Conservation (phyloP, 2,797 vertebrate species). For the Danio albolineatus region DNA sequence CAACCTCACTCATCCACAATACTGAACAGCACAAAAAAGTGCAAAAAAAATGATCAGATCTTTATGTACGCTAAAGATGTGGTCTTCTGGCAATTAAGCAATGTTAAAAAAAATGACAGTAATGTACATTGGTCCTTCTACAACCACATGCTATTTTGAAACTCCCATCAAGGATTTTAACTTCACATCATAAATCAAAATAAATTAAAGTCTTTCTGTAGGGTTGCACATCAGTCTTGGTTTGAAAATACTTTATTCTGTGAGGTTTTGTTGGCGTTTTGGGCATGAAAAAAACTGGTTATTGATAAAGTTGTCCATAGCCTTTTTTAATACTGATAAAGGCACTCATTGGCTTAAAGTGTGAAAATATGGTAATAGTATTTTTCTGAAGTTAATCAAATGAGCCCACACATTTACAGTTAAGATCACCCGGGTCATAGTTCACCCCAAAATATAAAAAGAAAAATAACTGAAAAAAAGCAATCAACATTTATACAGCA, state of each 20-base stretch:
- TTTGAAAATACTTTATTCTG: not conserved
- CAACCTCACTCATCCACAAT: slow-evolving; percentile 67
- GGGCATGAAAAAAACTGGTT: slow-evolving; percentile 20
- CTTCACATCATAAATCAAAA: not conserved
- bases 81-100: slow-evolving; percentile 43
- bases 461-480: not conserved
- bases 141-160: slow-evolving; percentile 16
- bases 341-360: slow-evolving; percentile 57
- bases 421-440: not conserved
- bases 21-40: slow-evolving; percentile 65
- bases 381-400: slow-evolving; percentile 10
- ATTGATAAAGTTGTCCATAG: slow-evolving; percentile 1
- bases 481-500: not conserved
- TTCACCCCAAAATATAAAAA: slow-evolving; percentile 1
- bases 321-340: slow-evolving; percentile 48
- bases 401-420: not conserved
- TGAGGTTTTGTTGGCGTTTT: not conserved
- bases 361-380: slow-evolving; percentile 48
- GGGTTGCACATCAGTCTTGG: not conserved
- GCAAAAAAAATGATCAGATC: slow-evolving; percentile 55
- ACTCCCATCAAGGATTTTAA: not conserved
- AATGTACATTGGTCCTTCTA: slow-evolving; percentile 56
- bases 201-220: slow-evolving; percentile 1
- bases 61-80: slow-evolving; percentile 24
- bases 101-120: slow-evolving; percentile 17